phyloP scores from a whole-genome alignment of 64 coral and sea anemone species.

The Pachyseris speciosa region DNA sequence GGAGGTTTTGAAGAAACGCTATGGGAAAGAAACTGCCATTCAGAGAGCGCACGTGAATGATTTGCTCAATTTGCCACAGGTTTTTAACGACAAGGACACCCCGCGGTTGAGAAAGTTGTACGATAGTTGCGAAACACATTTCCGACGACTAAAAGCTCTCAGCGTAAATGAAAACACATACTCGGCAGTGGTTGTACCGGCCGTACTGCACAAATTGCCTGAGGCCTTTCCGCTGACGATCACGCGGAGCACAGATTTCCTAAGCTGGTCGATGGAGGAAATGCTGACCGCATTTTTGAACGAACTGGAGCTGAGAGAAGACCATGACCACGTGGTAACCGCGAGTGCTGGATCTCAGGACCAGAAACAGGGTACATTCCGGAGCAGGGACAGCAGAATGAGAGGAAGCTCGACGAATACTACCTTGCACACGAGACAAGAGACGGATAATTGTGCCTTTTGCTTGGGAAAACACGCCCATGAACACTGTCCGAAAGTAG shows the following conservation, averaged over 20 bases:
- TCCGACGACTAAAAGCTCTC: slow-evolving; percentile 1
- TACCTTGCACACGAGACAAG: neutral
- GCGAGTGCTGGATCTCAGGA: too few species aligned
- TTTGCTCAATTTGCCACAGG: neutral
- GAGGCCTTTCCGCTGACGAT: slow-evolving; percentile 17
- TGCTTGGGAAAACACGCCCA: slow-evolving; percentile 9
- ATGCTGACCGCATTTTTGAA: neutral
- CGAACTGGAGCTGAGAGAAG: slow-evolving; percentile 24
- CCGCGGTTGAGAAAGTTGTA: neutral
- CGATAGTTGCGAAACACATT: neutral
- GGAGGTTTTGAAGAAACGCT: slow-evolving; percentile 12
- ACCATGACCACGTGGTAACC: neutral
- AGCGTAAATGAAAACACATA: neutral
- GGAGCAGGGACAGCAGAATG: neutral
- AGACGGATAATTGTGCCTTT: too few species aligned
- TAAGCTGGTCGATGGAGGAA: neutral
- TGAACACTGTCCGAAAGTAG: neutral
- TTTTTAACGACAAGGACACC: neutral
- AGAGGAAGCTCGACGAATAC: neutral
- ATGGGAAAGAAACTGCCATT: neutral
- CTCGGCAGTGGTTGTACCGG: neutral
- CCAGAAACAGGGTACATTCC: neutral
- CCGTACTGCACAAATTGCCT: slow-evolving; percentile 11
- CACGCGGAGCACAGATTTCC: neutral
- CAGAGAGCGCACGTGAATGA: slow-evolving; percentile 22